Percentiles rank a stretch among this genome's conserved stretches.
These are phyloP conservation scores for Oophaga pumilio DNA, from an alignment of 2,113 vertebrate genomes.

Conservation along the genomic window DNA sequence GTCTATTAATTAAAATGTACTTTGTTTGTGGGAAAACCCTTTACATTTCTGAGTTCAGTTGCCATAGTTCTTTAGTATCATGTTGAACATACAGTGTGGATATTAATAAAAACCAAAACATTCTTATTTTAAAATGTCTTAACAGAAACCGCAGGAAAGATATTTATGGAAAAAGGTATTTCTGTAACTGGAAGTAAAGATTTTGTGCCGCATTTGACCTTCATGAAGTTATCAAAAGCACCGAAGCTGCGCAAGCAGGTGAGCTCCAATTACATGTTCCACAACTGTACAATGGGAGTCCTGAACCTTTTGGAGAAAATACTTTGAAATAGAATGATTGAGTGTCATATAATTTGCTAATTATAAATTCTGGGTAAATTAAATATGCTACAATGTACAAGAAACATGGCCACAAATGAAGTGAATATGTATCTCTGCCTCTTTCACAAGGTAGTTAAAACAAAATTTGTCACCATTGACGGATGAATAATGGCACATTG, in stretches of 20 bases:
- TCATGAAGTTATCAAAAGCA: conserved; percentile 92
- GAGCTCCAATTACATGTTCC: conserved; percentile 56
- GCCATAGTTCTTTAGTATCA: no score
- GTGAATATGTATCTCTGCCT: not conserved
- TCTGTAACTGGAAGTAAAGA: conserved; percentile 73
- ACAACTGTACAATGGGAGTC: not conserved
- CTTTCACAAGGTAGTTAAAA: not conserved
- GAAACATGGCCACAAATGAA: not conserved
- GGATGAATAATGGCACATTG: no score
- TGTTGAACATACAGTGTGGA: no score
- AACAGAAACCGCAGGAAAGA: conserved; percentile 78
- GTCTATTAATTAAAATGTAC: no score
- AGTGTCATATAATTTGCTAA: conserved; percentile 51
- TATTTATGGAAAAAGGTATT: conserved; percentile 86
- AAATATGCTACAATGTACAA: not conserved
- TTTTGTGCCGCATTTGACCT: conserved; percentile 93
- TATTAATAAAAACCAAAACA: not conserved
- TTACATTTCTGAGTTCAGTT: no score
- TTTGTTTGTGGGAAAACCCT: no score
- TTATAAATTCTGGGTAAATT: not conserved
- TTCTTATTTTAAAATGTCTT: conserved; percentile 3
- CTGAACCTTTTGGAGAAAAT: not conserved
- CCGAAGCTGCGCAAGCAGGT: conserved; percentile 83
- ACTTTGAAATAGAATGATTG: not conserved
- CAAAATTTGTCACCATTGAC: no score